phyloP scores from a whole-genome alignment of 2,797 vertebrate genomes.

The Phylloscopus collybita region DNA sequence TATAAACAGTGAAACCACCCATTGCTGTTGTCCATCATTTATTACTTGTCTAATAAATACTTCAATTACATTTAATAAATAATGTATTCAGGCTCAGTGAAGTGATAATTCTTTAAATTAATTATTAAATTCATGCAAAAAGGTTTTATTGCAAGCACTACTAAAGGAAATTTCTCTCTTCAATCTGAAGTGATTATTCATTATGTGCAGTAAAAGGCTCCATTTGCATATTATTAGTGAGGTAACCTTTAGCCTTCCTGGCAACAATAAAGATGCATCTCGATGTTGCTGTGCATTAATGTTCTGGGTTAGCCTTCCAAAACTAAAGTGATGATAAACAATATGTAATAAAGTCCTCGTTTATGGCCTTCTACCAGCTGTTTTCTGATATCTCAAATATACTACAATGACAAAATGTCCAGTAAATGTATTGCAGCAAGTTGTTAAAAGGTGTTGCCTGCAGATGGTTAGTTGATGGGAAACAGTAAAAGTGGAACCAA shows the following conservation, averaged over 20 bases:
- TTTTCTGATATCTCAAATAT: slow-evolving; percentile 76
- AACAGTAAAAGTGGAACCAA: slow-evolving; percentile 72
- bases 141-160: slow-evolving; percentile 73
- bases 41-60: slow-evolving; percentile 81
- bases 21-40: slow-evolving; percentile 73
- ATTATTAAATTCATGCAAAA: slow-evolving; percentile 79
- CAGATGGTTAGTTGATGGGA: slow-evolving; percentile 78
- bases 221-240: slow-evolving; percentile 81
- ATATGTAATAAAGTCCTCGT: slow-evolving; percentile 70
- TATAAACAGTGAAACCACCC: slow-evolving; percentile 59
- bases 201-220: slow-evolving; percentile 74
- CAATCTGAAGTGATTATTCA: slow-evolving; percentile 79
- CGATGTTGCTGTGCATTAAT: slow-evolving; percentile 35
- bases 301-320: slow-evolving; percentile 61
- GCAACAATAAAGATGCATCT: slow-evolving; percentile 65
- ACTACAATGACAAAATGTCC: slow-evolving; percentile 78
- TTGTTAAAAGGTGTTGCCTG: slow-evolving; percentile 75
- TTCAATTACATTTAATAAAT: slow-evolving; percentile 84
- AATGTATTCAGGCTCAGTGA: slow-evolving; percentile 75
- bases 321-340: slow-evolving; percentile 72
- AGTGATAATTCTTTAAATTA: slow-evolving; percentile 81
- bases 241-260: slow-evolving; percentile 77
- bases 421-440: slow-evolving; percentile 74
- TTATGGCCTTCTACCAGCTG: slow-evolving; percentile 78
- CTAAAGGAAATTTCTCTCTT: slow-evolving; percentile 76